These are phyloP conservation scores for Xyrauchen texanus DNA, from an alignment of 2,113 vertebrate species.

Conservation along the genomic window DNA sequence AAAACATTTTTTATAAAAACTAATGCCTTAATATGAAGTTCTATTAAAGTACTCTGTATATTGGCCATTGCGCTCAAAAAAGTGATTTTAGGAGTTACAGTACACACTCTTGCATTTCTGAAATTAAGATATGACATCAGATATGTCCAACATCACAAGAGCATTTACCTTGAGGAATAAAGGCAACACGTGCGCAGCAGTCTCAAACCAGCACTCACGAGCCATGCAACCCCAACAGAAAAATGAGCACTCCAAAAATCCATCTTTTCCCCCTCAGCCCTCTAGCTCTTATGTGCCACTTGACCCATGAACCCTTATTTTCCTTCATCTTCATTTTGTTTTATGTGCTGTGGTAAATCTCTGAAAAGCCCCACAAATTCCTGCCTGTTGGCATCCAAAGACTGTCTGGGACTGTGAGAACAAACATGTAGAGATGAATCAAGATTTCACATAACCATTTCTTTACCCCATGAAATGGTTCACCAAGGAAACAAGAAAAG, in stretches of 20 bases:
- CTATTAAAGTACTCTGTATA: no score
- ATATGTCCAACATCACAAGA: no score
- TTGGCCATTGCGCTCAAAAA: no score
- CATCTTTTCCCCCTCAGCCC: constrained; percentile 45
- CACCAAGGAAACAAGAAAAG: neutral
- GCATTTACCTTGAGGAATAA: neutral
- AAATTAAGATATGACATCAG: no score
- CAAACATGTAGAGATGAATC: neutral
- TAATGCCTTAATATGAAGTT: no score
- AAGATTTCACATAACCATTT: no score
- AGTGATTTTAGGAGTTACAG: no score
- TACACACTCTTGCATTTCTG: no score
- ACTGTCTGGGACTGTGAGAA: neutral
- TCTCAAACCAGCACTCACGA: neutral
- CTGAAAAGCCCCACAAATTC: constrained; percentile 58
- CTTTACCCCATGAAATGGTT: neutral
- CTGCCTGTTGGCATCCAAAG: constrained; percentile 46
- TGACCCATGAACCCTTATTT: constrained; percentile 60
- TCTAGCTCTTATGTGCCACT: constrained; percentile 57
- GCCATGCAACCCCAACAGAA: constrained; percentile 49
- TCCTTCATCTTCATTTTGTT: constrained; percentile 49
- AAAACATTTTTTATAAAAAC: no score
- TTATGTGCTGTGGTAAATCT: constrained; percentile 66
- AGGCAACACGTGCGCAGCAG: constrained; percentile 13
- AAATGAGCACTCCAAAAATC: constrained; percentile 60